A percentile compares a stretch with the other conserved stretches of the same genome.
Conservation (phyloP, 2,113 vertebrate genomes). For the Perca fluviatilis region DNA sequence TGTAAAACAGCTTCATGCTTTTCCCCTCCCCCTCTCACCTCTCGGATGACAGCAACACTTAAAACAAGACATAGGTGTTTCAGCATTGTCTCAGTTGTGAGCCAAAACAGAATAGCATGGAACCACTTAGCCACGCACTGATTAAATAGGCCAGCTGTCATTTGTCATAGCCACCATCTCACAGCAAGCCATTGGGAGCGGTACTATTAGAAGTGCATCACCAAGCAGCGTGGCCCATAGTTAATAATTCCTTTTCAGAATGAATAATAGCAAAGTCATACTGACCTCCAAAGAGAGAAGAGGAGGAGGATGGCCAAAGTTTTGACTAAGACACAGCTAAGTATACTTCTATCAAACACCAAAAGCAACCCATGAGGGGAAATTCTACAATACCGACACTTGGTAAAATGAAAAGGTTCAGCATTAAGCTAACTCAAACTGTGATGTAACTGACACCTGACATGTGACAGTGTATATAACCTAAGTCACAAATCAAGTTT, state of each 20-base stretch:
- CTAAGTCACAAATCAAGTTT: not conserved
- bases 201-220: conserved; percentile 64
- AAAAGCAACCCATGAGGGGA: not conserved
- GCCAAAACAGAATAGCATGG: conserved; percentile 54
- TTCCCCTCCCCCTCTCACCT: not conserved
- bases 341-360: not conserved
- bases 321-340: conserved; percentile 13
- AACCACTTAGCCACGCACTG: conserved; percentile 69
- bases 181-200: conserved; percentile 63
- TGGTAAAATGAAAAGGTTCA: not conserved
- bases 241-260: conserved; percentile 63
- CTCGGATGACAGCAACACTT: conserved; percentile 15
- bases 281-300: conserved; percentile 55
- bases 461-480: not conserved
- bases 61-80: conserved; percentile 45
- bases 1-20: not conserved
- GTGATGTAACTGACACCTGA: not conserved
- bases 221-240: conserved; percentile 49
- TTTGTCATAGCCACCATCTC: conserved; percentile 70
- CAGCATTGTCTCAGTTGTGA: conserved; percentile 40
- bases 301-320: conserved; percentile 35
- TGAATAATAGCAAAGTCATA: conserved; percentile 61
- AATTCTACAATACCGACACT: not conserved
- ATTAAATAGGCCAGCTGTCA: conserved; percentile 75
- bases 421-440: not conserved